A percentile compares a stretch with the other conserved stretches of the same genome.
Evolutionary conservation across 2,888 invertebrate species (phyloP).

Genomic region (Leucophenga montana): DNA sequence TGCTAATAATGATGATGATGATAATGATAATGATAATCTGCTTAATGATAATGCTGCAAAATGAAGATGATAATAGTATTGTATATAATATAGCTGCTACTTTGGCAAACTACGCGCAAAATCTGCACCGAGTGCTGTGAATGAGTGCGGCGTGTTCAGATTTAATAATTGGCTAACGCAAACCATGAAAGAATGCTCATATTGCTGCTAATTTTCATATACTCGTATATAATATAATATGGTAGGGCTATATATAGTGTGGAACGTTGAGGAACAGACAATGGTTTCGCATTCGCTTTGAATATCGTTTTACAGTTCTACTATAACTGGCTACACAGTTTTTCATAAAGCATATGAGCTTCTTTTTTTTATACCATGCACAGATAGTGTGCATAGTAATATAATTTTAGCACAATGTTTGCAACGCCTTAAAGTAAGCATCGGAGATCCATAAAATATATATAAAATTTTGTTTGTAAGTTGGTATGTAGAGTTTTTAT

Average conservation of each 20-base stretch:
- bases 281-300: slow-evolving; percentile 4
- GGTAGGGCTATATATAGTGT: neutral
- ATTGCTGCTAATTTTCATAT: slow-evolving; percentile 16
- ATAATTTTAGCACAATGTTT: too few species aligned
- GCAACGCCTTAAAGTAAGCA: too few species aligned
- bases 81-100: slow-evolving; percentile 47
- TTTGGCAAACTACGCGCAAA: slow-evolving; percentile 7
- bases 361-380: too few species aligned
- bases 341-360: neutral
- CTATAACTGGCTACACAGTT: neutral
- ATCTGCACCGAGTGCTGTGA: neutral
- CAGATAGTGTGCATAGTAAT: too few species aligned
- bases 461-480: too few species aligned
- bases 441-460: too few species aligned
- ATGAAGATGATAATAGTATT: slow-evolving; percentile 8
- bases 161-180: slow-evolving; percentile 51
- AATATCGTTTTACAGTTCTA: neutral
- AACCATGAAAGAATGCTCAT: neutral
- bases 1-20: slow-evolving; percentile 34
- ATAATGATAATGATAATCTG: slow-evolving; percentile 42
- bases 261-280: neutral
- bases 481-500: too few species aligned
- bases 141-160: slow-evolving; percentile 57
- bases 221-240: neutral
- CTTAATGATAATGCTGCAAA: slow-evolving; percentile 36